Evolutionary conservation across 2,888 invertebrate genomes (phyloP), one percentile per base, ranked within the genome.

Genomic region (Acrobasis repandana): DNA sequence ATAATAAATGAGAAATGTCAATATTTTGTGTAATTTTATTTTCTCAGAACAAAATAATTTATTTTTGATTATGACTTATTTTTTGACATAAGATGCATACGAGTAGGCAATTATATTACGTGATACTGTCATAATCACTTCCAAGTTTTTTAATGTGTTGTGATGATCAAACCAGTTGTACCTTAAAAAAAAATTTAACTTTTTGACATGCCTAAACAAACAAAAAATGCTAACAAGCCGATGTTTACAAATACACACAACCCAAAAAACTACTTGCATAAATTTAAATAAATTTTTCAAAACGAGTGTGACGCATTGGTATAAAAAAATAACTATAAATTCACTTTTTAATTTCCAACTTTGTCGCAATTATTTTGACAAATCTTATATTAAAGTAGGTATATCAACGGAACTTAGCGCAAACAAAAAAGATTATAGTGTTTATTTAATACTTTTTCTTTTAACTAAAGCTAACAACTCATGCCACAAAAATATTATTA

Each of bases 241-340:
- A 43, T 0, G 43, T 43, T 43, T 43, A 43, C n/a, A 14, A 43
- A 43, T 14, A 43, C 11, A 5, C 43, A n/a, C n/a, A 14, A 43
- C n/a, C 43, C 43, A 2, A 38, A 54, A 56, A 47, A 62, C 66
- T 62, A 59, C 47, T 67, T 75, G 82, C 85, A 76, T 85, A 83
- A 79, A 67, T 75, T 46, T 56, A 36, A 52, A 52, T 52, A 52
- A 36, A 36, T 34, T 51, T 51, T 34, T 18, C 16, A 36, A 36
- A 36, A 34, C 9, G 9, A 38, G 2, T 36, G 33, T 10, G 3
- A 52, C 50, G n/a, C 51, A 34, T 34, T 51, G 33, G 15, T n/a
- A 9, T 34, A 51, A 34, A 9, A 34, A 9, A 51, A 1, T 5
- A 49, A 9, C 11, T 28, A 14, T 6, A 3, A 8, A 50, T 20